Evolutionary conservation across 2,888 invertebrate genomes (phyloP), one percentile per base, ranked within the genome.

Genomic region (Tupiocoris notatus): DNA sequence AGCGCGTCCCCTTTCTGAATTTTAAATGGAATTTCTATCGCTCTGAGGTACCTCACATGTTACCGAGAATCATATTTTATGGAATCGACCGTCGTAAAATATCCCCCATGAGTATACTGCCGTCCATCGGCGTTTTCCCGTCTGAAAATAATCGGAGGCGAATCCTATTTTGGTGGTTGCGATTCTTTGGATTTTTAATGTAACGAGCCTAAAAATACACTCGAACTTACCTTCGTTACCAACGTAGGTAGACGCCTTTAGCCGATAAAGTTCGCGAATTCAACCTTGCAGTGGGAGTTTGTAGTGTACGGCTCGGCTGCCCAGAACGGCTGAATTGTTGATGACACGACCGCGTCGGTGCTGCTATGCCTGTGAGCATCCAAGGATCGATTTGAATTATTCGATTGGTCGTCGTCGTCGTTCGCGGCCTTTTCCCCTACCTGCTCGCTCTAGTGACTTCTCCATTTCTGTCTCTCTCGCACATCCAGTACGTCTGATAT

Each of bases 361-460:
- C n/a, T n/a, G n/a, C n/a, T 67, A 67, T 67, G 57, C 67, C 70
- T 54, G 3, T 20, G 61, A 61, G 22, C 71, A 39, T 61, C 62
- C 18, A 12, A 16, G 21, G 73, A 73, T 73, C 73, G 73, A 73
- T 73, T 73, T 62, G 73, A 39, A 73, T 63, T 73, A 62, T 73
- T 73, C 73, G 73, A 73, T 73, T 73, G 73, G 63, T 24, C 25
- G 22, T 39, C 39, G 39, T 12, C 39, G 39, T 39, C 39, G 39
- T 39, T 12, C 12, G n/a, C n/a, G n/a, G 39, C 39, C 39, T 39
- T 39, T 39, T 39, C 39, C 39, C 39, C 39, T 12, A 39, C 39
- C 39, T 3, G 6, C 6, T 3, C 3, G 6, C 39, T 7, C 6
- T 12, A 39, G 39, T 12, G 39, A 39, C 39, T 39, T 39, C n/a